Base-by-base conservation (phyloP, 1,140 invertebrate genomes). In the Drosophila nigrodunni region DNA sequence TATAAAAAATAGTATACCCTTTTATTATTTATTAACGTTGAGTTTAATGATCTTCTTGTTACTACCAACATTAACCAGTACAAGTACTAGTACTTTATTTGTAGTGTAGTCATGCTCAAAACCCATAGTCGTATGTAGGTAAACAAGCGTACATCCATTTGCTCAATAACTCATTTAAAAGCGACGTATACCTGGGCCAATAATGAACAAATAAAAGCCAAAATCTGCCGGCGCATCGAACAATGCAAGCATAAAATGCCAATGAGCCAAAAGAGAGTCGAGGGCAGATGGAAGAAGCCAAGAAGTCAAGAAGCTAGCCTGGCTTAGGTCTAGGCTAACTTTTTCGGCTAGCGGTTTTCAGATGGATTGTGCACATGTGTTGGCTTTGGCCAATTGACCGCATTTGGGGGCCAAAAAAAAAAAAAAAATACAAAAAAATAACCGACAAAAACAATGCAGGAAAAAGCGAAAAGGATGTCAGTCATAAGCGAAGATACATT, bases 131-230 rank as follows among this genome's bases (percentile, higher is more conserved):
- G 55, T 79, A 68, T 77, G 83, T 83, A 66, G 83, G 83, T 74
- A 87, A 87, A 80, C 73, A 80, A 87, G 83, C 74, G 47, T 49
- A 69, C 58, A 79, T 70, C 77, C 73, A 87, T 82, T 88, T 88
- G 83, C 80, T 78, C 83, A 87, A 87, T 87, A 87, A 87, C 83
- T 87, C 83, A 87, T 87, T 87, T 87, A 87, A 88, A 83, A 83
- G 73, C 83, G 77, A 87, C 85, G 77, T 87, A 75, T 74, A 72
- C 73, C 57, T 54, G 70, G 50, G 69, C 68, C 85, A 87, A 74
- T 87, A 87, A 87, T 87, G 83, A 87, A 87, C 83, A 87, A 87
- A 87, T 87, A 88, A 87, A 86, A 87, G 87, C 85, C 77, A 64
- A 87, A 85, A 87, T 88, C 80, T 80, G 83, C 83, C 76, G 52